A percentile compares a stretch with the other conserved stretches of the same genome.
Conservation (phyloP, 2,888 invertebrate species). For the Trimorus sp. region DNA sequence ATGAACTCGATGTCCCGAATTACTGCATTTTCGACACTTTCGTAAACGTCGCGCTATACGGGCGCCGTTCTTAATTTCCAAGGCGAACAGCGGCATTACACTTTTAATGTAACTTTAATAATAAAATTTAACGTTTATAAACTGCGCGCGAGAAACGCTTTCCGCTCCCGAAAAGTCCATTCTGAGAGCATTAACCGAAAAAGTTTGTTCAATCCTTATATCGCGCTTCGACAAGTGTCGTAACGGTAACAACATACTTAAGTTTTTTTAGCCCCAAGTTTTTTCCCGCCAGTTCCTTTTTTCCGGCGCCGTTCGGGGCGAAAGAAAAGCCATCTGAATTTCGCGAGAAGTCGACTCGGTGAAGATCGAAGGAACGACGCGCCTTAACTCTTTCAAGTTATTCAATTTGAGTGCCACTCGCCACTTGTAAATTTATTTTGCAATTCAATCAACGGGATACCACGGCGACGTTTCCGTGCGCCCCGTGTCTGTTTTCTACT, state of each 20-base stretch:
- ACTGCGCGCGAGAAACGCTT: slow-evolving; percentile 1
- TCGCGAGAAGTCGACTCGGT: slow-evolving; percentile 38
- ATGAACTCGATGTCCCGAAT: too few species aligned
- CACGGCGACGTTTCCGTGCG: slow-evolving; percentile 52
- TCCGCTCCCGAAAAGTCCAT: slow-evolving; percentile 21
- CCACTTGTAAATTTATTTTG: slow-evolving; percentile 74
- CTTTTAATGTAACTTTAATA: slow-evolving; percentile 15
- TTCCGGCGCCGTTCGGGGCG: neutral
- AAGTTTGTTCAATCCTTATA: slow-evolving; percentile 43
- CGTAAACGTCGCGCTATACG: too few species aligned
- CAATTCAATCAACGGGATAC: slow-evolving; percentile 70
- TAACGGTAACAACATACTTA: slow-evolving; percentile 49
- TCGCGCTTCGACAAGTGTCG: slow-evolving; percentile 40
- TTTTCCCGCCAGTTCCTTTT: too few species aligned
- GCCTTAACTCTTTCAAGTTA: slow-evolving; percentile 72
- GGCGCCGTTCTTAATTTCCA: too few species aligned
- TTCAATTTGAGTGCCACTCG: slow-evolving; percentile 72
- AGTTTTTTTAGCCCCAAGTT: slow-evolving; percentile 14
- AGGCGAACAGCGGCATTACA: neutral
- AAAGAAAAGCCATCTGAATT: slow-evolving; percentile 49
- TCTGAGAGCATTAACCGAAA: slow-evolving; percentile 28
- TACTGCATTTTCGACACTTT: too few species aligned
- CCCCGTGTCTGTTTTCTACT: slow-evolving; percentile 40
- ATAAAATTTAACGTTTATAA: slow-evolving; percentile 23
- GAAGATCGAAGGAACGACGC: slow-evolving; percentile 57